A percentile compares a stretch with the other conserved stretches of the same genome.
Conservation (phyloP, 2,888 invertebrate species). For the Cataglyphis altisquamis region DNA sequence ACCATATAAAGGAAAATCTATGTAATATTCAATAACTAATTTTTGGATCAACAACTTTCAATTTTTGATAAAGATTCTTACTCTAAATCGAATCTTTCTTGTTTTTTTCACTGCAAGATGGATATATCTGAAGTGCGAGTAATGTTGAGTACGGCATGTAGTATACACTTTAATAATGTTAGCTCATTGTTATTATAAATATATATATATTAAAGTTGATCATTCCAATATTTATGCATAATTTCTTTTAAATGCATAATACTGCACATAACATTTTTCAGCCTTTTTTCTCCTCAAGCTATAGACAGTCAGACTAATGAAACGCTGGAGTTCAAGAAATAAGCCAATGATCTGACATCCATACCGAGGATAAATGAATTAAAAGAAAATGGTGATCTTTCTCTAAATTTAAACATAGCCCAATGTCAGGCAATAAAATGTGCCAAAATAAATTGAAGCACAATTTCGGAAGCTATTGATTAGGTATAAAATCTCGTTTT, state of each 20-base stretch:
- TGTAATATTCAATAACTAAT: constrained; percentile 76
- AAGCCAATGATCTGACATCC: constrained; percentile 67
- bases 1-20: constrained; percentile 57
- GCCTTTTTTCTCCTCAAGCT: constrained; percentile 84
- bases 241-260: constrained; percentile 68
- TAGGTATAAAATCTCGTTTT: constrained; percentile 26
- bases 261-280: constrained; percentile 83
- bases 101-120: constrained; percentile 23
- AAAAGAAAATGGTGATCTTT: constrained; percentile 33
- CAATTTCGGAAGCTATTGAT: constrained; percentile 14
- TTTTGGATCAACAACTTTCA: neutral
- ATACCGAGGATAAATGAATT: constrained; percentile 53
- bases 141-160: constrained; percentile 56
- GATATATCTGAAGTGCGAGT: constrained; percentile 69
- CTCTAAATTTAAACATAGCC: constrained; percentile 31
- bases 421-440: constrained; percentile 11
- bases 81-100: neutral
- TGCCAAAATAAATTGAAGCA: neutral
- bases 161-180: constrained; percentile 62
- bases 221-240: constrained; percentile 45
- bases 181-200: constrained; percentile 53
- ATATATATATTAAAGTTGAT: constrained; percentile 49
- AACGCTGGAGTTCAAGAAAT: constrained; percentile 80
- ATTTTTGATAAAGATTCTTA: neutral
- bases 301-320: constrained; percentile 76